Base-by-base conservation (phyloP, 2,797 vertebrate genomes). In the Coregonus suidteri region DNA sequence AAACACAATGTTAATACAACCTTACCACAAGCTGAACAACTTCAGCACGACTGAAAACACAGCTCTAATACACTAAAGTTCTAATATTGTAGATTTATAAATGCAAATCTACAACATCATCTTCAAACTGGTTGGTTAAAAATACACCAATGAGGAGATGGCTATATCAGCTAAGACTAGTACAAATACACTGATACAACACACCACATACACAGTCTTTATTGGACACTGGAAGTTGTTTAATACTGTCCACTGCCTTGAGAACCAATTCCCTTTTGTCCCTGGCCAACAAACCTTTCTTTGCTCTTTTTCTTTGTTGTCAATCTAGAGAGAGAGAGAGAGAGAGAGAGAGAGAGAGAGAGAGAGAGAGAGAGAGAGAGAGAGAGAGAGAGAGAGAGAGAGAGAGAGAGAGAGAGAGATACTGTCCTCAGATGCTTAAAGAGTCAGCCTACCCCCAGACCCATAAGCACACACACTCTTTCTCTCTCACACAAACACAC, bases 271-370 rank as follows among this genome's bases (percentile, higher is more conserved):
- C 1, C 9, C 9, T 41, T 18, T 54, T 73, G 4, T 2, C 4
- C 4, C 47, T 34, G n/a, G 65, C 30, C 37, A 74, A 93, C 93
- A 70, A 75, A 95, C 93, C 93, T 94, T 88, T 16, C 86, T 73
- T 9, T 62, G n/a, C 67, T 94, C 92, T 78, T 89, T 92, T 35
- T 93, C 88, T 82, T 91, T 93, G 89, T 94, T 94, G 91, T 95
- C 93, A 79, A 86, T 82, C 93, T 94, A 81, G 56, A 72, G 66
- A 13, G n/a, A 82, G 34, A 31, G 54, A 65, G 41, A 69, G 51
- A 31, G 18, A 52, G 71, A 62, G 54, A 76, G 25, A 71, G 52
- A 30, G 25, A 35, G 54, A 72, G 41, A 82, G 34, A 31, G 54
- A 65, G 41, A 69, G 51, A 31, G 18, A 52, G 73, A 62, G 62